A percentile compares a stretch with the other conserved stretches of the same genome.
Evolutionary conservation across 2,888 invertebrate genomes (phyloP).

Genomic region (Eupithecia subumbrata): DNA sequence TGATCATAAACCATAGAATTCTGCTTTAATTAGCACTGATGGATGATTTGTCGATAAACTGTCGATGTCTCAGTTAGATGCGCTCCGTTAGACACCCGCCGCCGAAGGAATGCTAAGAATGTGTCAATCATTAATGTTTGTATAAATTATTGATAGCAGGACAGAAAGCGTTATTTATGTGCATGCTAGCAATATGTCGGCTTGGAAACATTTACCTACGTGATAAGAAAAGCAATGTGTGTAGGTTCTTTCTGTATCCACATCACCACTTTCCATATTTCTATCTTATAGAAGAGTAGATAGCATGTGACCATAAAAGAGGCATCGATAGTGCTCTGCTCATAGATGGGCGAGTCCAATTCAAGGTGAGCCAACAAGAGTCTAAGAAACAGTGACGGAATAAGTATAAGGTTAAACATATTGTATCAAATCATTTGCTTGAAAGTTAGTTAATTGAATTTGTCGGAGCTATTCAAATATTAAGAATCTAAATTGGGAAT

Average conservation of each 20-base stretch:
- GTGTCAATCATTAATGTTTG: constrained; percentile 38
- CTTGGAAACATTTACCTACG: background rate
- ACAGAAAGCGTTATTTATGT: constrained; percentile 25
- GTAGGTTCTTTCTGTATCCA: background rate
- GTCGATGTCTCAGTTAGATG: constrained; percentile 31
- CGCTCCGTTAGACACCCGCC: constrained; percentile 40
- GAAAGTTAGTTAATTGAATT: background rate
- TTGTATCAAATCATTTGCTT: background rate
- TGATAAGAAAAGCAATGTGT: background rate
- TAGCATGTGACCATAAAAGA: background rate
- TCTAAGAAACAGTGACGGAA: background rate
- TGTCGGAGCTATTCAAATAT: no score
- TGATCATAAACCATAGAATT: constrained; percentile 19
- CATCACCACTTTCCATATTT: background rate
- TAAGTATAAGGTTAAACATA: background rate
- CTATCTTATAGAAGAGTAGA: background rate
- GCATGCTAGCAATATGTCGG: background rate
- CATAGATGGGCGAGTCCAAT: background rate
- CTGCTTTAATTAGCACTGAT: constrained; percentile 35
- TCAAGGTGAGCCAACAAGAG: constrained; percentile 3
- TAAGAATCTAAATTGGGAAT: no score
- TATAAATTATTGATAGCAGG: constrained; percentile 29
- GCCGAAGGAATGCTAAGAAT: constrained; percentile 33
- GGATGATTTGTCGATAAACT: constrained; percentile 36
- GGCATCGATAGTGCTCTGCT: background rate